phyloP scores from a whole-genome alignment of 2,113 vertebrate species.

The Stictonetta naevosa region DNA sequence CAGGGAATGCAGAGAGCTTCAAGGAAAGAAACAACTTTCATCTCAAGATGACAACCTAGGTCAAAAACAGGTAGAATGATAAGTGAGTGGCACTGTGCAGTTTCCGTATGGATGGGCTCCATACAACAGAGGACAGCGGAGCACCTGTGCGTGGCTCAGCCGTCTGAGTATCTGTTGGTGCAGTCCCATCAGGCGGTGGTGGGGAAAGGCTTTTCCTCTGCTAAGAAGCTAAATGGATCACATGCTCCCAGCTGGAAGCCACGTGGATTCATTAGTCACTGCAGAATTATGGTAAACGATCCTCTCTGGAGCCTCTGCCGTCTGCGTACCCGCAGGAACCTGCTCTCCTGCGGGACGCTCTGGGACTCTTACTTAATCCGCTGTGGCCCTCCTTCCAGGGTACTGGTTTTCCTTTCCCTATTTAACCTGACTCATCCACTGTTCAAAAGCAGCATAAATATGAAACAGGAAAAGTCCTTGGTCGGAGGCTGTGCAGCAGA shows the following conservation, averaged over 20 bases:
- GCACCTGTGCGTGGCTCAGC: neutral
- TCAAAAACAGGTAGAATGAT: neutral
- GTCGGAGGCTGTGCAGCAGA: neutral
- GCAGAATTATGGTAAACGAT: neutral
- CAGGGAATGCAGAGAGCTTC: neutral
- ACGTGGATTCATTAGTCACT: neutral
- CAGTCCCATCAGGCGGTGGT: neutral
- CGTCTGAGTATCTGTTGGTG: neutral
- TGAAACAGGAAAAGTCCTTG: neutral
- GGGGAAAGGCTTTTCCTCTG: neutral
- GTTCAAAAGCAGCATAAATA: neutral
- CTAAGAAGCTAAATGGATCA: neutral
- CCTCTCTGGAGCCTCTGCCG: neutral
- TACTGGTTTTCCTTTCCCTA: neutral
- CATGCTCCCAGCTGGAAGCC: neutral
- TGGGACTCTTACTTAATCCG: neutral
- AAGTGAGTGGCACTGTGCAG: neutral
- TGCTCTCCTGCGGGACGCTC: neutral
- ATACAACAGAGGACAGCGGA: neutral
- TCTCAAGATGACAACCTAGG: neutral
- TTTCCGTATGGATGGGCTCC: neutral
- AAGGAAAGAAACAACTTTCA: neutral
- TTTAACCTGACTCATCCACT: neutral
- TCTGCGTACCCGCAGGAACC: neutral
- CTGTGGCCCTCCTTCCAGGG: neutral